Percentiles rank a stretch among this genome's conserved stretches.
Conservation (phyloP, 2,113 vertebrate species). For the Silurus meridionalis region DNA sequence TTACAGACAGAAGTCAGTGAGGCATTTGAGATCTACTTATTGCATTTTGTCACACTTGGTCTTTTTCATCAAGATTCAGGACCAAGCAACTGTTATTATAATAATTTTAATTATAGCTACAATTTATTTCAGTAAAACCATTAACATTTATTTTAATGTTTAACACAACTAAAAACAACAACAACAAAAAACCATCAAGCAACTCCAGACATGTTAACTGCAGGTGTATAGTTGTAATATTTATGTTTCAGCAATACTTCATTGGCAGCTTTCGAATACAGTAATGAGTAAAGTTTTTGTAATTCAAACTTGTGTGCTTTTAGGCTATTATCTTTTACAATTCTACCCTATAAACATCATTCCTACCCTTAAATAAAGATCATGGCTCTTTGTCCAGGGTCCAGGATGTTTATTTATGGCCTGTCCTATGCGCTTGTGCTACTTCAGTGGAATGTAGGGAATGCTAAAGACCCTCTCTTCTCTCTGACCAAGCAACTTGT, state of each 20-base stretch:
- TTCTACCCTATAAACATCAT: constrained; percentile 17
- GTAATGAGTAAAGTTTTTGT: constrained; percentile 41
- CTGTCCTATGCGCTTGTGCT: constrained; percentile 68
- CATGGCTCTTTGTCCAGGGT: constrained; percentile 28
- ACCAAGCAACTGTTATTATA: not conserved
- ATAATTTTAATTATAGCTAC: not conserved
- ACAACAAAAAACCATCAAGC: constrained; percentile 12
- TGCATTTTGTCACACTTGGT: not conserved
- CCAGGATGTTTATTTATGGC: constrained; percentile 69
- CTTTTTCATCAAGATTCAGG: not conserved
- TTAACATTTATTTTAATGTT: not conserved
- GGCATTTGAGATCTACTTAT: constrained; percentile 4
- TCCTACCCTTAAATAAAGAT: constrained; percentile 25
- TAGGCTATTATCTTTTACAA: constrained; percentile 58
- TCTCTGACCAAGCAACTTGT: constrained; percentile 60
- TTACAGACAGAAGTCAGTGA: not conserved
- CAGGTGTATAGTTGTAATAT: constrained; percentile 33
- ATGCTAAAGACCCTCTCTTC: constrained; percentile 67
- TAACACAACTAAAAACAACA: not conserved
- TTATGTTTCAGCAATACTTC: constrained; percentile 43
- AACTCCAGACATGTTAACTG: constrained; percentile 44
- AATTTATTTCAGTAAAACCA: not conserved
- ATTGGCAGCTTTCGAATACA: constrained; percentile 54
- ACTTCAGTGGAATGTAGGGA: constrained; percentile 69
- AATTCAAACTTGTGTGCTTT: constrained; percentile 56